These are phyloP conservation scores for Nipponacmea schrenckii DNA, from an alignment of 2,888 invertebrate species.

Conservation along the genomic window DNA sequence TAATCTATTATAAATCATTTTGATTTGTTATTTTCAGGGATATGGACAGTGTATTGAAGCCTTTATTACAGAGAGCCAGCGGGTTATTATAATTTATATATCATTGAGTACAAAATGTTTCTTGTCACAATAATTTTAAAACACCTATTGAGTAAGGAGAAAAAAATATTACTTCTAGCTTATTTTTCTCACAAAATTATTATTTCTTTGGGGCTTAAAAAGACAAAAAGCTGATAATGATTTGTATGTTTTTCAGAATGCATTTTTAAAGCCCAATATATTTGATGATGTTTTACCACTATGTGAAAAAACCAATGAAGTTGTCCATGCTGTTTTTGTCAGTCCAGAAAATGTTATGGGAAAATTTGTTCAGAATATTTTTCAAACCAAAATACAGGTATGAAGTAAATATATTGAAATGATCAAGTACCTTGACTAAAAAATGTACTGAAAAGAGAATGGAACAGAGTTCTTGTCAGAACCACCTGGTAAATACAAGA, in stretches of 20 bases:
- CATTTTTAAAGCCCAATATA: conserved; percentile 86
- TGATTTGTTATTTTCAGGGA: conserved; percentile 70
- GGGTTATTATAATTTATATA: conserved; percentile 72
- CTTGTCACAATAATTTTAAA: neutral
- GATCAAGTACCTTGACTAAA: neutral
- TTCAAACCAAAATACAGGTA: conserved; percentile 80
- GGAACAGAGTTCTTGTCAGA: neutral
- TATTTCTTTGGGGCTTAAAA: too few relatives aligned
- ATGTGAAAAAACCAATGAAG: conserved; percentile 85
- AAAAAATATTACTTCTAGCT: too few relatives aligned
- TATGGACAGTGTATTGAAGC: conserved; percentile 96
- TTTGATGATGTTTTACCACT: conserved; percentile 90
- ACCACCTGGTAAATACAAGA: too few relatives aligned
- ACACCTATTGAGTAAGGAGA: neutral
- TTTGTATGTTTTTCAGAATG: conserved; percentile 74
- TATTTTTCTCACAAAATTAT: too few relatives aligned
- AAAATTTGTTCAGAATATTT: conserved; percentile 95
- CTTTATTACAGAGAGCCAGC: conserved; percentile 95
- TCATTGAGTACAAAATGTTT: neutral
- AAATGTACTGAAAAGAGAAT: too few relatives aligned
- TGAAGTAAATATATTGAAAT: neutral
- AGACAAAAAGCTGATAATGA: too few relatives aligned
- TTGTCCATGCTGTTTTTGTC: conserved; percentile 82
- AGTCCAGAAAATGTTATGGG: conserved; percentile 98
- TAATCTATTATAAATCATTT: neutral